These are phyloP conservation scores for Steatocranus sp. DNA, from an alignment of 2,797 vertebrate species.

Conservation along the genomic window DNA sequence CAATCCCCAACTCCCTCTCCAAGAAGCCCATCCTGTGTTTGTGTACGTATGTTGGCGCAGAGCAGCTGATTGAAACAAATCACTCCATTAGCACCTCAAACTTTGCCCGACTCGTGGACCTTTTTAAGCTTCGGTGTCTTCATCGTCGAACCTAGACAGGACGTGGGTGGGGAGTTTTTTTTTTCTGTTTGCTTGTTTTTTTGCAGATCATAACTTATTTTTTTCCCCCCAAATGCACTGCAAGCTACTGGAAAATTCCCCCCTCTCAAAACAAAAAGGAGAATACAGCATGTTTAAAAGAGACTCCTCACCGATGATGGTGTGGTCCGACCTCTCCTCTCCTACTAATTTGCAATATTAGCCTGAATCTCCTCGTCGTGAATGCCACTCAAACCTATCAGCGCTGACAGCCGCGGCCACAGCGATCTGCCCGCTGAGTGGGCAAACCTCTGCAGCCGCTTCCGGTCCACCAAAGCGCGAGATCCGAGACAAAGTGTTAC, in stretches of 20 bases:
- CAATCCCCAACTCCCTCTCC: background rate
- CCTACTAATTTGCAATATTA: slow-evolving; percentile 10
- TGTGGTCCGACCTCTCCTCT: slow-evolving; percentile 3
- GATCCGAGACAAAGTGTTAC: slow-evolving; percentile 24
- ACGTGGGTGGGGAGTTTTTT: background rate
- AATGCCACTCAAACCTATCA: slow-evolving; percentile 41
- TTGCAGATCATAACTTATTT: background rate
- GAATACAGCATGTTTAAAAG: background rate
- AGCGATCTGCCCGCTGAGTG: background rate
- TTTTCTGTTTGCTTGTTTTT: background rate
- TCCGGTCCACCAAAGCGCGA: slow-evolving; percentile 4
- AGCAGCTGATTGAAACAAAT: slow-evolving; percentile 42
- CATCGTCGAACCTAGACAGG: background rate
- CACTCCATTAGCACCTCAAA: slow-evolving; percentile 36
- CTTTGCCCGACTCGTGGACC: background rate
- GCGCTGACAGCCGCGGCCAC: background rate
- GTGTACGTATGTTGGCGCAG: slow-evolving; percentile 1
- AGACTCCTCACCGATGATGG: slow-evolving; percentile 24
- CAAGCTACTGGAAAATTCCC: slow-evolving; percentile 38
- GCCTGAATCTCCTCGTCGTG: slow-evolving; percentile 18
- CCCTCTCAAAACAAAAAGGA: background rate
- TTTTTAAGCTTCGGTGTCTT: background rate
- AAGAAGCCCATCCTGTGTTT: background rate
- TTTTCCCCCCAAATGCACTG: slow-evolving; percentile 46
- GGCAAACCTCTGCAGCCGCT: background rate